These are phyloP conservation scores for Hormaphis cornu DNA, from an alignment of 1,140 invertebrate genomes.

Conservation along the genomic window DNA sequence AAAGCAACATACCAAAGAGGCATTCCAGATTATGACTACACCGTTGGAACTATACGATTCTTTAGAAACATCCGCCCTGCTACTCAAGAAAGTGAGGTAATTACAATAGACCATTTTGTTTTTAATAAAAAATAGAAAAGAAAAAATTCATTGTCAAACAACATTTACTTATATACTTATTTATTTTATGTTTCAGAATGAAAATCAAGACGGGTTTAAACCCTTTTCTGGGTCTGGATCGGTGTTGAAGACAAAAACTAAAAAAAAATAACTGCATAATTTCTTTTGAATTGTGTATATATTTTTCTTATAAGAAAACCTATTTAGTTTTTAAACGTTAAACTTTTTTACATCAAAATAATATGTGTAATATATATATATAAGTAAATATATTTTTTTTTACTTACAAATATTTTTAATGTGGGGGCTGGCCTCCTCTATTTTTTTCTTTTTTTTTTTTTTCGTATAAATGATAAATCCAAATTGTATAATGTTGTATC, in stretches of 20 bases:
- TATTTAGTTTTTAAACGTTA: too few species aligned
- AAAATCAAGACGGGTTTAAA: slow-evolving; percentile 1
- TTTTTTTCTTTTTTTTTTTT: too few species aligned
- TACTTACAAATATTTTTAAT: too few species aligned
- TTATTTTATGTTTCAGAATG: not conserved
- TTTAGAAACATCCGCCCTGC: slow-evolving; percentile 56
- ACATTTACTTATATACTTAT: not conserved
- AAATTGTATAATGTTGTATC: too few species aligned
- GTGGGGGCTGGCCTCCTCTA: too few species aligned
- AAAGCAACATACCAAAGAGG: slow-evolving; percentile 60
- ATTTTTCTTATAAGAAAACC: not conserved
- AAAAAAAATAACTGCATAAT: not conserved
- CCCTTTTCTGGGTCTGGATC: slow-evolving; percentile 16
- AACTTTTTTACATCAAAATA: too few species aligned
- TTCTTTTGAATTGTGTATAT: not conserved
- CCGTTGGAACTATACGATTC: slow-evolving; percentile 73
- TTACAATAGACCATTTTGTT: not conserved
- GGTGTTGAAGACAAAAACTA: slow-evolving; percentile 6
- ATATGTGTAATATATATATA: too few species aligned
- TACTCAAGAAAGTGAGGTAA: slow-evolving; percentile 7
- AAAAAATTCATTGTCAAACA: not conserved
- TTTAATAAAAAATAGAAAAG: not conserved
- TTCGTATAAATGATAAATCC: too few species aligned
- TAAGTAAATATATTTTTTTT: too few species aligned
- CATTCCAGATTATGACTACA: slow-evolving; percentile 89